Conservation (phyloP, 2,113 vertebrate genomes). For the Gallinago undulata region DNA sequence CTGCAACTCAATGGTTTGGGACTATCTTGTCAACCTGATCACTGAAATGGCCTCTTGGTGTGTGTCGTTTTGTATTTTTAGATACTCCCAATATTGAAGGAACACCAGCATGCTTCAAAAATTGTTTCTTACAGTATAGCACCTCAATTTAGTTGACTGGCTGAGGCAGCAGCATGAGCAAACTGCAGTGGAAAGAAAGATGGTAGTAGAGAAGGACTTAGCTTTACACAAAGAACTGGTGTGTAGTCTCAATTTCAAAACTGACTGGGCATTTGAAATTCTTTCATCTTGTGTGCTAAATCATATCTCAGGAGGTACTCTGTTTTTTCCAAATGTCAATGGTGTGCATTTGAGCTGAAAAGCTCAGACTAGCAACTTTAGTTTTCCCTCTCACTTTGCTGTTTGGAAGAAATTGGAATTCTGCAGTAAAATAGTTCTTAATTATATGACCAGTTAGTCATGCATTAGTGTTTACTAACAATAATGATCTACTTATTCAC, state of each 20-base stretch:
- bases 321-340: background rate
- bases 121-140: background rate
- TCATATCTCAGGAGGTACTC: background rate
- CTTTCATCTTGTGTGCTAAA: background rate
- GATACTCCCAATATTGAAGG: background rate
- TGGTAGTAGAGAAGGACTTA: background rate
- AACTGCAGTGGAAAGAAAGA: background rate
- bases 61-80: background rate
- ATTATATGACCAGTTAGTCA: background rate
- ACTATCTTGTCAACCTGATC: background rate
- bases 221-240: background rate
- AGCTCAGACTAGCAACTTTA: background rate
- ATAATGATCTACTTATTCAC: background rate
- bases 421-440: background rate
- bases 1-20: background rate
- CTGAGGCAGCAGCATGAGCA: rapidly evolving
- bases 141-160: background rate
- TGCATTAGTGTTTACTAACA: background rate
- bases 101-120: background rate
- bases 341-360: background rate
- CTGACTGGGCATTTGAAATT: background rate
- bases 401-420: background rate
- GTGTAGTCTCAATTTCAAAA: background rate
- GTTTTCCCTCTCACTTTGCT: background rate
- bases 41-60: background rate